Evolutionary conservation across 2,113 vertebrate species (phyloP).

Genomic region (Lipophrys pholis): DNA sequence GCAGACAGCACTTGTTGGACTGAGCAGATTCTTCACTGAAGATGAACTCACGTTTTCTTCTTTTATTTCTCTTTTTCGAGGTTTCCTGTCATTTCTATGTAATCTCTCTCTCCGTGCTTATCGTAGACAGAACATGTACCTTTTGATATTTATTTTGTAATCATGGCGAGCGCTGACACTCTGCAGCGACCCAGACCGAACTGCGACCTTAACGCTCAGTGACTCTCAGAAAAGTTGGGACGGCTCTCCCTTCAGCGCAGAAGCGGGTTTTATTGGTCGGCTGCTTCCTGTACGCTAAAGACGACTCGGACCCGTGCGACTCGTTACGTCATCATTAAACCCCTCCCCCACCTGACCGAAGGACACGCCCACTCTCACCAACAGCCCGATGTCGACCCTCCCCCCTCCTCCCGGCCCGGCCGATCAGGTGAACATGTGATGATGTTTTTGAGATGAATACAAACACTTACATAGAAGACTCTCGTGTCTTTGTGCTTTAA

Average conservation of each 20-base stretch:
- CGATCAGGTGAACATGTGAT: too few relatives aligned
- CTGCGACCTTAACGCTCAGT: too few relatives aligned
- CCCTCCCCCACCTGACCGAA: too few relatives aligned
- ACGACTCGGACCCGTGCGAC: neutral
- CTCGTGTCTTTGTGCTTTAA: too few relatives aligned
- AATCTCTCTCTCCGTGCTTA: conserved; percentile 62
- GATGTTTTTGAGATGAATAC: too few relatives aligned
- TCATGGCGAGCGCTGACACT: conserved; percentile 55
- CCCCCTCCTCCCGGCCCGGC: too few relatives aligned
- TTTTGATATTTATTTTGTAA: conserved; percentile 79
- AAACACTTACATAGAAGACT: too few relatives aligned
- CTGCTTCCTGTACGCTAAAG: conserved; percentile 21
- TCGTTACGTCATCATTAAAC: neutral
- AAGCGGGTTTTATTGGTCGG: conserved; percentile 48
- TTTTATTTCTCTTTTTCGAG: conserved; percentile 27
- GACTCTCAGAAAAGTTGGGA: conserved; percentile 19
- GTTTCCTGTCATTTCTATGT: conserved; percentile 57
- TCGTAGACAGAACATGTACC: conserved; percentile 59
- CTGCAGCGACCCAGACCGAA: neutral
- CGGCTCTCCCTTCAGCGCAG: too few relatives aligned
- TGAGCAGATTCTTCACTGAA: neutral
- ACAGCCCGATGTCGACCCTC: too few relatives aligned
- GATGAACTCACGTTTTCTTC: neutral
- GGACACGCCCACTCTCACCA: too few relatives aligned
- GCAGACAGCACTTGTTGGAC: too few relatives aligned